Evolutionary conservation across 2,888 invertebrate species (phyloP).

Genomic region (Molorchus minor): DNA sequence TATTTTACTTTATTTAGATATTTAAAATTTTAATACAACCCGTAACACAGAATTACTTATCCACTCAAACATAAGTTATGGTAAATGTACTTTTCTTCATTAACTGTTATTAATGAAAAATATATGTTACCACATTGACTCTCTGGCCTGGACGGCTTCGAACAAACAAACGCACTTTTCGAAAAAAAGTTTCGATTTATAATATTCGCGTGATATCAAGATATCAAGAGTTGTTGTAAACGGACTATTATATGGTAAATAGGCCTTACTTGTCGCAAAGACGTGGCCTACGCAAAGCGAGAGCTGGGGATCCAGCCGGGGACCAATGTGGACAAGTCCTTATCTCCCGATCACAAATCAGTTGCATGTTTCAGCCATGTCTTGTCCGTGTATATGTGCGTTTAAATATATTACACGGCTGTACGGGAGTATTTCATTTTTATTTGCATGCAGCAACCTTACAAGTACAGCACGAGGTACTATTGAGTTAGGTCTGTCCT

Average conservation of each 20-base stretch:
- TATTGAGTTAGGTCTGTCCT: too few relatives aligned
- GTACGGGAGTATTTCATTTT: slow-evolving; percentile 38
- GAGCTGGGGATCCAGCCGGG: slow-evolving; percentile 31
- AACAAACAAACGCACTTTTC: background rate
- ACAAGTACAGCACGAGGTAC: too few relatives aligned
- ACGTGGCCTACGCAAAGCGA: slow-evolving; percentile 43
- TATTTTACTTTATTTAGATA: too few relatives aligned
- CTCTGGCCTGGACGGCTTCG: background rate
- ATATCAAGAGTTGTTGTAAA: slow-evolving; percentile 50
- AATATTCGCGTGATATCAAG: slow-evolving; percentile 54
- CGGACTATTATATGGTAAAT: slow-evolving; percentile 53
- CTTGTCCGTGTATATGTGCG: slow-evolving; percentile 42
- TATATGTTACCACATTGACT: background rate
- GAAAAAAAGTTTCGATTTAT: slow-evolving; percentile 41
- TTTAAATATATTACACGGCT: slow-evolving; percentile 42
- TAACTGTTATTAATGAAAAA: too few relatives aligned
- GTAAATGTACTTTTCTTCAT: too few relatives aligned
- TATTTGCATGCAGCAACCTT: slow-evolving; percentile 19
- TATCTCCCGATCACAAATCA: slow-evolving; percentile 50
- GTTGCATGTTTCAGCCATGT: slow-evolving; percentile 49
- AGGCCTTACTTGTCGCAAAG: slow-evolving; percentile 45
- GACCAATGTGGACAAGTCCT: slow-evolving; percentile 40
- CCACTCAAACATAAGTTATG: too few relatives aligned
- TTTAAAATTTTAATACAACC: too few relatives aligned
- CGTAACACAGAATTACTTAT: too few relatives aligned